phyloP scores from a whole-genome alignment of 2,113 vertebrate genomes.

The Naja naja region DNA sequence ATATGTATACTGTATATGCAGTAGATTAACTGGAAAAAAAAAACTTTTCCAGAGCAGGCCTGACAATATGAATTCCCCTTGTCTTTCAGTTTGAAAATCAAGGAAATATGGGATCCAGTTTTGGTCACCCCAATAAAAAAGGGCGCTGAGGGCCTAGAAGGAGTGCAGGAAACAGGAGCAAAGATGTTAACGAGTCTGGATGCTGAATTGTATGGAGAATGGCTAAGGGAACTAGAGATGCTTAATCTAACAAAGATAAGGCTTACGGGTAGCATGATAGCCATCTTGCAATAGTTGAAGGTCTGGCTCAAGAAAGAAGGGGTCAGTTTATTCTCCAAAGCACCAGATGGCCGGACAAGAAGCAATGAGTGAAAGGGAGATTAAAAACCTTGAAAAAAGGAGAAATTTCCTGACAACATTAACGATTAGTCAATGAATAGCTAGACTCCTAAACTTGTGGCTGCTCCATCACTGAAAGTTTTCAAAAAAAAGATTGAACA shows the following conservation, averaged over 20 bases:
- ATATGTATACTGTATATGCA: neutral
- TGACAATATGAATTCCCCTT: neutral
- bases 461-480: neutral
- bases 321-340: neutral
- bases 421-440: neutral
- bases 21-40: neutral
- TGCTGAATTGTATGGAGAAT: neutral
- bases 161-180: neutral
- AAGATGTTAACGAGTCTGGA: neutral
- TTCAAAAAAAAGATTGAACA: neutral
- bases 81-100: neutral
- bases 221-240: neutral
- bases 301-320: neutral
- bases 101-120: neutral
- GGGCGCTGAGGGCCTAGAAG: neutral
- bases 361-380: neutral
- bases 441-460: neutral
- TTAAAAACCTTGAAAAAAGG: neutral
- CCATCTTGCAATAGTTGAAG: neutral
- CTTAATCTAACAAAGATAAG: neutral
- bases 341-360: neutral
- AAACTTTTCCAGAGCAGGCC: too few species aligned
- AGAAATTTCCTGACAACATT: neutral
- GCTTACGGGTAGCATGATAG: neutral
- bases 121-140: neutral